These are phyloP conservation scores for Hiodon tergisus DNA, from an alignment of 2,113 vertebrate species.

Conservation along the genomic window DNA sequence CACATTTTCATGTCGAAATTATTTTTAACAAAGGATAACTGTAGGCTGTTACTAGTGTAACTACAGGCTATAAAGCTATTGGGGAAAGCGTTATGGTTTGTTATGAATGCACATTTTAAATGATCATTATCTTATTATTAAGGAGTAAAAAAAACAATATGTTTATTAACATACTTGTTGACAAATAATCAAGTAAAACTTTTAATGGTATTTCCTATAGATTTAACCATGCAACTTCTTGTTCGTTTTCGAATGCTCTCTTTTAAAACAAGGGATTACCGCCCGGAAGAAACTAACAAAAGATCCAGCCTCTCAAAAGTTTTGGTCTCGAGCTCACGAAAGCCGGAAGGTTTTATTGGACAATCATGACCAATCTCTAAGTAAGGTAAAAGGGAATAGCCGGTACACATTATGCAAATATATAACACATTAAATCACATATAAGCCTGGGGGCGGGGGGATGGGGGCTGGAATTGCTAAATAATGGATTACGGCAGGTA, in stretches of 20 bases:
- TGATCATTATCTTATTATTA: background rate
- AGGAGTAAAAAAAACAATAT: background rate
- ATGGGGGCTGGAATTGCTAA: no score
- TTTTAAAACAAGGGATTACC: conserved; percentile 33
- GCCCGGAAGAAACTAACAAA: conserved; percentile 41
- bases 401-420: background rate
- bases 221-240: conserved; percentile 9
- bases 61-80: no score
- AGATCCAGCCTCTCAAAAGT: conserved; percentile 30
- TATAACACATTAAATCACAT: no score
- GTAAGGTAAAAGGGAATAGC: background rate
- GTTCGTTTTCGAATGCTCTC: background rate
- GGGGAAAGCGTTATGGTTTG: no score
- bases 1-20: no score
- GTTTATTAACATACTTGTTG: background rate
- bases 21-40: no score
- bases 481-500: no score
- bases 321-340: conserved; percentile 26
- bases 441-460: no score
- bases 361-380: conserved; percentile 20
- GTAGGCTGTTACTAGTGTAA: no score
- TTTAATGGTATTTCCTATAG: background rate
- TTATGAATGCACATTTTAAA: background rate
- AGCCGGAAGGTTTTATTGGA: conserved; percentile 23
- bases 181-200: background rate